Base-by-base conservation (phyloP, 2,113 vertebrate species). In the Eurystomus gularis region DNA sequence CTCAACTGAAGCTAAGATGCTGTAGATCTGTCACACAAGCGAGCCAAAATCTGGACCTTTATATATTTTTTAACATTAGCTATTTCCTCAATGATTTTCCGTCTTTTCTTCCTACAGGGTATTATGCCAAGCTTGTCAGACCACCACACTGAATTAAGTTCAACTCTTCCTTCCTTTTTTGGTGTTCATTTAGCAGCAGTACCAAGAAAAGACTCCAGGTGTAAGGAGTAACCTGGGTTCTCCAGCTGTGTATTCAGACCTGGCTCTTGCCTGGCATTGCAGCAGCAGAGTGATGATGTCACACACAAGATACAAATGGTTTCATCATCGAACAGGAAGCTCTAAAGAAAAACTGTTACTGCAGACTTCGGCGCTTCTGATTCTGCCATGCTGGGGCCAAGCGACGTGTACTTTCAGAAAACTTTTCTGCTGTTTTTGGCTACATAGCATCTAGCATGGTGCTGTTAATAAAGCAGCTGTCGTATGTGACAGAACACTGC, bases 241-340 rank as follows among this genome's bases (percentile, higher is more conserved):
- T 62, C 29, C 1, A 2, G 10, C 13, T 7, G 11, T 2, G 0
- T 39, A 49, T n/a, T 69, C 77, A 60, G 49, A 28, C 33, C 42
- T 21, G 55, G 55, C 23, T 51, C 3, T 1, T 5, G 33, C 15
- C 44, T 19, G 39, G 35, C 19, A 7, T 19, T 44, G 33, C 29
- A 33, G 48, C 28, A 35, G 54, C 42, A 35, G 31, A 26, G 28
- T 1, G 24, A 1, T 31, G 70, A 37, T 39, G 39, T 31, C 0
- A 3, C n/a, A 15, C 25, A 4, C 0, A 2, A 17, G 8, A 17
- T 33, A 54, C 35, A 23, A 37, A 60, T 7, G 16, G 3, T 5
- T 51, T 79, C 6, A 1, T 15, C 33, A 31, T 9, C 2, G 2
- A 48, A 25, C 13, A 42, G 42, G 9, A 14, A 66, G 11, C 18